A percentile compares a stretch with the other conserved stretches of the same genome.
Evolutionary conservation across 2,888 invertebrate species (phyloP).

Genomic region (Campoletis raptor): DNA sequence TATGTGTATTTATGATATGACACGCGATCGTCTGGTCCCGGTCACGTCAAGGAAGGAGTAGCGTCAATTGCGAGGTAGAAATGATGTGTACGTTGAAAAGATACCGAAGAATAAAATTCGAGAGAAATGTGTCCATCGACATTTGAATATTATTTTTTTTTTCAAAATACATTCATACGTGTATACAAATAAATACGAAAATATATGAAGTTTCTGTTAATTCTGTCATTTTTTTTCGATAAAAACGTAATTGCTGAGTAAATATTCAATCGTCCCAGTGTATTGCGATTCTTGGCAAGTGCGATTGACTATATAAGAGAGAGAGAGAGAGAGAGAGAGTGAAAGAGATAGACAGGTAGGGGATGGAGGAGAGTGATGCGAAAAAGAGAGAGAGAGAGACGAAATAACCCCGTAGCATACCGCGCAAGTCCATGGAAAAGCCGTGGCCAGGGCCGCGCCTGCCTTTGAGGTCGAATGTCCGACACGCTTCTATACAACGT

Average conservation of each 20-base stretch:
- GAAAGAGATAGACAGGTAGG: constrained; percentile 30
- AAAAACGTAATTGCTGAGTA: constrained; percentile 48
- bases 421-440: constrained; percentile 79
- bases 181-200: background rate
- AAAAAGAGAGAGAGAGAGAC: constrained; percentile 65
- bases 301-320: constrained; percentile 42
- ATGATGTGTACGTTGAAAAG: constrained; percentile 2
- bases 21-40: constrained; percentile 56
- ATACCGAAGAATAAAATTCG: constrained; percentile 35
- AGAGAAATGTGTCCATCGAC: constrained; percentile 6
- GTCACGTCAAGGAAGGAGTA: constrained; percentile 53
- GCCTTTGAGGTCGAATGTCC: constrained; percentile 70
- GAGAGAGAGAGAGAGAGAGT: constrained; percentile 39
- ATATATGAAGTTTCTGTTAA: background rate
- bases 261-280: constrained; percentile 45
- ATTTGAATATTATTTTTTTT: background rate
- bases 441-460: constrained; percentile 80
- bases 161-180: background rate
- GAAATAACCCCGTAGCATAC: constrained; percentile 75
- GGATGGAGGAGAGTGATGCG: constrained; percentile 51
- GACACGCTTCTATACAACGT: constrained; percentile 52
- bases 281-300: constrained; percentile 44
- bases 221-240: constrained; percentile 9
- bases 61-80: constrained; percentile 41
- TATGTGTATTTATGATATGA: constrained; percentile 13